Evolutionary conservation across 1,140 invertebrate genomes (phyloP), one percentile per base, ranked within the genome.

Genomic region (Gryon sp.): DNA sequence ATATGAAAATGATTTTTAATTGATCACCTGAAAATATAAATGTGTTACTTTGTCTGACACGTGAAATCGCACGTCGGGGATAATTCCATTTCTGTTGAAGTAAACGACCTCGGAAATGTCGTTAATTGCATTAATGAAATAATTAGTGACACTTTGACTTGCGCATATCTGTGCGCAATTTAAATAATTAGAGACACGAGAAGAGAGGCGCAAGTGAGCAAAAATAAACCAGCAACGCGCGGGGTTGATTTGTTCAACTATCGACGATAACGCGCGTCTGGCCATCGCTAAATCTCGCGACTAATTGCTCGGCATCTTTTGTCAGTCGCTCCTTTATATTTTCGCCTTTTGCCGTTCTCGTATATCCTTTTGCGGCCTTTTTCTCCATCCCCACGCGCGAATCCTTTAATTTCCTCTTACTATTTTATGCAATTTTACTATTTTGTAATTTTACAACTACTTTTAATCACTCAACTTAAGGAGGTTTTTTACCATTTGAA

Each of bases 81-180:
- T 65, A 59, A 57, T 77, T 77, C 74, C 74, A 77, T 77, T 77
- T 77, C 14, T 40, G 32, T 12, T n/a, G 60, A 36, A 68, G 41
- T 52, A 72, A 59, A 66, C 60, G 66, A 75, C 62, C 72, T 38
- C 66, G 66, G 74, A 72, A 77, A n/a, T 77, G 68, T 66, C 60
- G 74, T 72, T n/a, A 55, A 76, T 76, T 76, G 30, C 38, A 76
- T 76, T 76, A 70, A 60, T 43, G 43, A 38, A 1, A 40, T 70
- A 76, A 76, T 76, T 76, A 48, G 43, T 45, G 63, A 28, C 60
- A 70, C 66, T 69, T 60, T 62, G 63, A 62, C 73, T 69, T 59
- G 63, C 74, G 66, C 74, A 53, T 70, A 70, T 57, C 65, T 53
- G 57, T 45, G 59, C 59, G 57, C 59, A 65, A 76, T 76, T 69